A percentile compares a stretch with the other conserved stretches of the same genome.
Evolutionary conservation across 2,113 vertebrate genomes (phyloP).

Genomic region (Arothron firmamentum): DNA sequence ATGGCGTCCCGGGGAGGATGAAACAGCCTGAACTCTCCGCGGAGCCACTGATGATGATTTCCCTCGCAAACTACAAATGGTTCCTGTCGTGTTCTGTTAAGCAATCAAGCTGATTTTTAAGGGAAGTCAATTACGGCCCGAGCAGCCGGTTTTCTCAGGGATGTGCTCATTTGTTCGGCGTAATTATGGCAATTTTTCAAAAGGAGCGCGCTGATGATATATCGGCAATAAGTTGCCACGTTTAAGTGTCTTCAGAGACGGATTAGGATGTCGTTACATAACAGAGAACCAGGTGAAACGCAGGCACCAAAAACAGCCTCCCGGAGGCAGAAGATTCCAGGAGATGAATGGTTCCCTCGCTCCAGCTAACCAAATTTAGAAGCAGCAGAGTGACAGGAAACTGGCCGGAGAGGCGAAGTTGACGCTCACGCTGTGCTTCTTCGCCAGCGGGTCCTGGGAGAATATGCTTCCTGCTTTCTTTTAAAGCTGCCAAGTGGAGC

Average conservation of each 20-base stretch:
- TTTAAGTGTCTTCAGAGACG: conserved; percentile 18
- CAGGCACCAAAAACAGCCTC: not conserved
- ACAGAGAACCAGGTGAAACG: conserved; percentile 7
- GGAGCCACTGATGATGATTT: conserved; percentile 4
- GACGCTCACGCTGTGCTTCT: not conserved
- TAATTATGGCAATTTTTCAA: conserved; percentile 28
- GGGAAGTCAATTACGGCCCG: conserved; percentile 9
- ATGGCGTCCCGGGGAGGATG: not conserved
- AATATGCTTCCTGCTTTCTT: conserved; percentile 54
- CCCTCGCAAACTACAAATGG: conserved; percentile 6
- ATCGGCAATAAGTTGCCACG: conserved; percentile 14
- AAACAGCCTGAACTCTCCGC: not conserved
- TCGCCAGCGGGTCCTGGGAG: conserved; percentile 32
- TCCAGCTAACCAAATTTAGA: conserved; percentile 1
- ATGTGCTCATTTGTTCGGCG: conserved; percentile 28
- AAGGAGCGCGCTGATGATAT: conserved; percentile 31
- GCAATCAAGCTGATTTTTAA: conserved; percentile 1
- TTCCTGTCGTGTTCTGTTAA: conserved; percentile 5
- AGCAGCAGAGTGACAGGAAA: conserved; percentile 3
- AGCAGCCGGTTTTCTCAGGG: conserved; percentile 1
- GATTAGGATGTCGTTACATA: conserved; percentile 17
- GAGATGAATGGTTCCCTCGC: not conserved
- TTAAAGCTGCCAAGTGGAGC: conserved; percentile 52
- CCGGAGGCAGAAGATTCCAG: not conserved
- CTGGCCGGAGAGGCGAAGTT: not conserved